Evolutionary conservation across 2,888 invertebrate genomes (phyloP).

Genomic region (Coelogynopora nodosa): DNA sequence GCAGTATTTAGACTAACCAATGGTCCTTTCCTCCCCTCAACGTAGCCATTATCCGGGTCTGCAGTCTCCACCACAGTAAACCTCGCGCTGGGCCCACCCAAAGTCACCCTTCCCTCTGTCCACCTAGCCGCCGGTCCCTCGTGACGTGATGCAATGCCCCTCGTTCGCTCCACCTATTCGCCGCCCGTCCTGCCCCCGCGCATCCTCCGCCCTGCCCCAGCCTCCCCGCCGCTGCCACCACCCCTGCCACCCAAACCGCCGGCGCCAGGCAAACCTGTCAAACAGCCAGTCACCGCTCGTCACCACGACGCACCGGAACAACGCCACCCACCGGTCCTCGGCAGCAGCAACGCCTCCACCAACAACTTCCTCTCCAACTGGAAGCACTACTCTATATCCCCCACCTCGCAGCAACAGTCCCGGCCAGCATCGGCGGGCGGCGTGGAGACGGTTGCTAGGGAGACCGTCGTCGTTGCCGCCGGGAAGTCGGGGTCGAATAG

Average conservation of each 20-base stretch:
- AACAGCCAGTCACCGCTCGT: neutral
- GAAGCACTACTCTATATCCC: neutral
- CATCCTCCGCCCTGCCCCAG: neutral
- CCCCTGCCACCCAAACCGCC: neutral
- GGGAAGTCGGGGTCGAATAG: neutral
- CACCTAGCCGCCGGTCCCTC: too few species aligned
- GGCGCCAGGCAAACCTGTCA: neutral
- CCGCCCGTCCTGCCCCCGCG: neutral
- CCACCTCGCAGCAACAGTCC: neutral
- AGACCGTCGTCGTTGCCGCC: neutral
- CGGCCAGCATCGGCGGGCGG: neutral
- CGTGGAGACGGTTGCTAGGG: neutral
- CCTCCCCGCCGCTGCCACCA: neutral
- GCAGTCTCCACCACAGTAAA: too few species aligned
- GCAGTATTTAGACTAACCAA: too few species aligned
- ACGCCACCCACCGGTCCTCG: neutral
- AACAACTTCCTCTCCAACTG: neutral
- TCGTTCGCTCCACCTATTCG: neutral
- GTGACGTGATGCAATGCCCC: neutral
- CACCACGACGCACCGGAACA: neutral
- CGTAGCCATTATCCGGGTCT: too few species aligned
- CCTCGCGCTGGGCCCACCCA: too few species aligned
- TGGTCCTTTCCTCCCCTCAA: too few species aligned
- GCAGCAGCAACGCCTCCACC: neutral
- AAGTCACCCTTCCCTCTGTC: too few species aligned